These are phyloP conservation scores for Tapirus terrestris DNA, from an alignment of 2,113 vertebrate genomes.

Conservation along the genomic window DNA sequence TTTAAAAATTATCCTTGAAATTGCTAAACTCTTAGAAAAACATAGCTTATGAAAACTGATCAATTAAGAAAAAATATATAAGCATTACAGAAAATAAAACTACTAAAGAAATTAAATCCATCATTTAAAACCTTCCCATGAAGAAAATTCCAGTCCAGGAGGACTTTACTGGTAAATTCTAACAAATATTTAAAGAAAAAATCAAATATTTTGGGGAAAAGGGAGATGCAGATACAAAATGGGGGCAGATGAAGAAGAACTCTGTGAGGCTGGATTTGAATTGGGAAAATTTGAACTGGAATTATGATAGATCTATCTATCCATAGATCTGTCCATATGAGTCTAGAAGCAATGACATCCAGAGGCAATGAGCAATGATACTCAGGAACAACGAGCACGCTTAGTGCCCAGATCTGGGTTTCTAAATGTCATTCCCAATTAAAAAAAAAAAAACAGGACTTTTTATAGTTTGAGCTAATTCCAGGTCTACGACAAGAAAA, in stretches of 20 bases:
- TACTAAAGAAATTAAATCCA: background rate
- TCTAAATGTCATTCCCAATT: background rate
- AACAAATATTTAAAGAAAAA: background rate
- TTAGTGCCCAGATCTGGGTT: background rate
- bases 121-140: background rate
- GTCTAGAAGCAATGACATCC: background rate
- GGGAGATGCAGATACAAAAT: background rate
- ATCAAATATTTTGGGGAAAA: background rate
- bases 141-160: background rate
- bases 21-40: background rate
- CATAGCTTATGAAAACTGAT: background rate
- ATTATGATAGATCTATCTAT: background rate
- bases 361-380: background rate
- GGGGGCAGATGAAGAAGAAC: background rate
- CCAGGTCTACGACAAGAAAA: background rate
- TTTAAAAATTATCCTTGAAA: background rate
- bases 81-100: background rate
- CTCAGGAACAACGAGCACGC: no score
- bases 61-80: background rate
- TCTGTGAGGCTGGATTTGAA: background rate
- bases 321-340: background rate
- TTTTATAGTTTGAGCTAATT: background rate
- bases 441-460: background rate
- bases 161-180: background rate
- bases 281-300: background rate